Percentiles rank a stretch among this genome's conserved stretches.
Evolutionary conservation across 2,797 vertebrate species (phyloP).

Genomic region (Leontocebus nigricollis): DNA sequence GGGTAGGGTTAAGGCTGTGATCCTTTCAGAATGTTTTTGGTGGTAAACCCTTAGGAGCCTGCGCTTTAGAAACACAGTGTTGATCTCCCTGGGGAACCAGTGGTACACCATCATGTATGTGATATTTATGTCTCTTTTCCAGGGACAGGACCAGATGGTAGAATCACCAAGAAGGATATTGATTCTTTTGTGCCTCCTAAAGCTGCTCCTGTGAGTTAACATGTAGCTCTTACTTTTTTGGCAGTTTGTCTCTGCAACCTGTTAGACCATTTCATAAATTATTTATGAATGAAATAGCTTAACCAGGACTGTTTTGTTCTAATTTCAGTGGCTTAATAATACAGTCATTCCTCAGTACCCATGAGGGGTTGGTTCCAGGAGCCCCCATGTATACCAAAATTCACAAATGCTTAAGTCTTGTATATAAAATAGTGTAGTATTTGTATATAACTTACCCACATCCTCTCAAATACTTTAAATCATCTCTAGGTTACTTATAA

Average conservation of each 20-base stretch:
- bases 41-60: neutral
- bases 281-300: slow-evolving; percentile 10
- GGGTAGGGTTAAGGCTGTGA: neutral
- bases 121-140: neutral
- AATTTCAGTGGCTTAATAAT: neutral
- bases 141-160: slow-evolving; percentile 97
- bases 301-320: neutral
- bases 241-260: neutral
- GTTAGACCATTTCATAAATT: neutral
- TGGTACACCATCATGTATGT: neutral
- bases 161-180: slow-evolving; percentile 95
- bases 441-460: neutral
- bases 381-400: neutral
- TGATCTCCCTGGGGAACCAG: neutral
- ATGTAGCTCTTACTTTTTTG: neutral
- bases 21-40: neutral
- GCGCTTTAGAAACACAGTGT: neutral
- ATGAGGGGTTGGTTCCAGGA: neutral
- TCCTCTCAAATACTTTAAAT: neutral
- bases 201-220: slow-evolving; percentile 89
- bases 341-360: neutral
- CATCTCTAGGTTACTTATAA: neutral
- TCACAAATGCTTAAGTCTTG: neutral
- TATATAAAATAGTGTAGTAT: neutral
- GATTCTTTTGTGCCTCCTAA: slow-evolving; percentile 94